Evolutionary conservation across 2,888 invertebrate genomes (phyloP).

Genomic region (Cerastis rubricosa): DNA sequence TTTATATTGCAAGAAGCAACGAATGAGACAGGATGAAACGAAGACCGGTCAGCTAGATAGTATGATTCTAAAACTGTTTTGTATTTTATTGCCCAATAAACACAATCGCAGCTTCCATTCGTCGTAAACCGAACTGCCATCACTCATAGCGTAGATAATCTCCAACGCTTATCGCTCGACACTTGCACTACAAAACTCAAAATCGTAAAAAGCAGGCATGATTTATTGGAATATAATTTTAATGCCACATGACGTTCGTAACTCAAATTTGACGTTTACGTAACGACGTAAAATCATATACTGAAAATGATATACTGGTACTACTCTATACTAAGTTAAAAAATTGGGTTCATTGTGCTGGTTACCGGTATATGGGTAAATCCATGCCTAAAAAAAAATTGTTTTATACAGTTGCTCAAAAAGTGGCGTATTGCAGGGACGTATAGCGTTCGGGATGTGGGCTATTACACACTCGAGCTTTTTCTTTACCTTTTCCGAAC

Average conservation of each 20-base stretch:
- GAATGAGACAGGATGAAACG: too few species aligned
- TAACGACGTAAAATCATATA: slow-evolving; percentile 50
- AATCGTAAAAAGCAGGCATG: slow-evolving; percentile 70
- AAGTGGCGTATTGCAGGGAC: too few species aligned
- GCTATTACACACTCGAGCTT: too few species aligned
- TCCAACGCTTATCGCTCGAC: neutral
- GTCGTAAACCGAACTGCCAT: neutral
- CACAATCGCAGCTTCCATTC: neutral
- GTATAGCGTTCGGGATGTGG: too few species aligned
- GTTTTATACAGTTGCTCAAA: too few species aligned
- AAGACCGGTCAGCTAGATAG: neutral
- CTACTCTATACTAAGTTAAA: slow-evolving; percentile 31
- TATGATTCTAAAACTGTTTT: neutral
- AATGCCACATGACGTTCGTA: slow-evolving; percentile 65
- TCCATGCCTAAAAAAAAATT: too few species aligned
- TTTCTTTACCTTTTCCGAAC: too few species aligned
- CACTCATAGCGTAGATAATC: too few species aligned
- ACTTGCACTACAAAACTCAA: slow-evolving; percentile 26
- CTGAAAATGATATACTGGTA: slow-evolving; percentile 40
- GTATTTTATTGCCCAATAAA: neutral
- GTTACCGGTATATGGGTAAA: neutral
- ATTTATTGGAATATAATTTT: slow-evolving; percentile 70
- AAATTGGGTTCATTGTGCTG: slow-evolving; percentile 11
- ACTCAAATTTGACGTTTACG: slow-evolving; percentile 67
- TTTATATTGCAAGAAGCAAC: neutral